phyloP scores from a whole-genome alignment of 2,888 invertebrate species.

The Hydropsyche betteni region DNA sequence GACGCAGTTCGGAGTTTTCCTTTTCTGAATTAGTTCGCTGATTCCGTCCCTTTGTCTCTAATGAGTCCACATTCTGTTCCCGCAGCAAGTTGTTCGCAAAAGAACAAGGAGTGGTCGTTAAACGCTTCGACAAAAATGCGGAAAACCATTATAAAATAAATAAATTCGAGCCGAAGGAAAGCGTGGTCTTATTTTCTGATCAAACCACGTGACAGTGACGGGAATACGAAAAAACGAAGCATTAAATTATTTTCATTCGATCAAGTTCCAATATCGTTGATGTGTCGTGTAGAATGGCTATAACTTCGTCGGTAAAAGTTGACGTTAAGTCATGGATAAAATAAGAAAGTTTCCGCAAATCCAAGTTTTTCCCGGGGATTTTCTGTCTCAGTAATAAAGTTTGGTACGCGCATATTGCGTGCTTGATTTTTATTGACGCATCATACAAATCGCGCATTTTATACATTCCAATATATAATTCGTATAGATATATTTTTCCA shows the following conservation, averaged over 20 bases:
- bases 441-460: too few relatives aligned
- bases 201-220: neutral
- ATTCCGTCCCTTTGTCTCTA: conserved; percentile 37
- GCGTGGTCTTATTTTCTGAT: neutral
- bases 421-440: conserved; percentile 4
- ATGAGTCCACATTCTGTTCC: conserved; percentile 36
- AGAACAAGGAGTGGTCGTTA: conserved; percentile 43
- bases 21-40: conserved; percentile 19
- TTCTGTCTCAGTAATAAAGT: conserved; percentile 27
- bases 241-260: too few relatives aligned
- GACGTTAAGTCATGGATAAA: conserved; percentile 40
- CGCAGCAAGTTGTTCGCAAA: conserved; percentile 33
- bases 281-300: too few relatives aligned
- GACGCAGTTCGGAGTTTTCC: conserved; percentile 27
- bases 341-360: conserved; percentile 40
- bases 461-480: too few relatives aligned
- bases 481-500: too few relatives aligned
- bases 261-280: too few relatives aligned
- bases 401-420: conserved; percentile 12
- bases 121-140: conserved; percentile 26
- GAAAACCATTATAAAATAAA: conserved; percentile 35
- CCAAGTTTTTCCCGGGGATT: conserved; percentile 32
- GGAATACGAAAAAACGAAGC: too few relatives aligned
- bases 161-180: conserved; percentile 5
- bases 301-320: conserved; percentile 38